phyloP scores from a whole-genome alignment of 2,797 vertebrate species.

The Clarias laeviceps region DNA sequence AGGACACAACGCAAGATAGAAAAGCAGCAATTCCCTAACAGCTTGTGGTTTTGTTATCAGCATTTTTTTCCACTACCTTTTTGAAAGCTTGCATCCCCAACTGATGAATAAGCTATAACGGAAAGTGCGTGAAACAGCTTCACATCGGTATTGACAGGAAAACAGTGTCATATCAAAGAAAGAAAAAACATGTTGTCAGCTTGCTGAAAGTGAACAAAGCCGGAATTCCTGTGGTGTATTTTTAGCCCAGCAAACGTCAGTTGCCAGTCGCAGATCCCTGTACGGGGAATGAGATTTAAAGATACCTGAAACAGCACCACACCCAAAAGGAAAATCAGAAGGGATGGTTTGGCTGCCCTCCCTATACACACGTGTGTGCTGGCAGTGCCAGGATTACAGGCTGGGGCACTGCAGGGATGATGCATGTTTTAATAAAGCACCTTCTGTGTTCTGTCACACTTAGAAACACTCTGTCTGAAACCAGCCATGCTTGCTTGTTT shows the following conservation, averaged over 20 bases:
- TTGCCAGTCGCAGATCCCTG: neutral
- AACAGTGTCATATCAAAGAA: constrained; percentile 17
- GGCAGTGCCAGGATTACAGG: constrained; percentile 33
- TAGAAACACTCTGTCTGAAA: constrained; percentile 26
- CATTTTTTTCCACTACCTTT: neutral
- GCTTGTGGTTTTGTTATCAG: constrained; percentile 8
- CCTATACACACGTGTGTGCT: constrained; percentile 32
- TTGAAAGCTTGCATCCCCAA: neutral
- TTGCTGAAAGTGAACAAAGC: constrained; percentile 6
- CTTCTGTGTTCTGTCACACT: constrained; percentile 49
- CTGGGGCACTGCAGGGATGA: constrained; percentile 36
- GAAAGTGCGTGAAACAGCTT: constrained; percentile 25
- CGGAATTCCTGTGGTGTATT: constrained; percentile 47
- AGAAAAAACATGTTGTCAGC: neutral
- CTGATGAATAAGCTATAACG: constrained; percentile 22
- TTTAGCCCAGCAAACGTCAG: constrained; percentile 45
- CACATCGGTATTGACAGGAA: constrained; percentile 8
- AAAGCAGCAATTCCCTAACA: too few relatives aligned
- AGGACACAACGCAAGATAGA: neutral
- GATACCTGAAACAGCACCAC: constrained; percentile 22
- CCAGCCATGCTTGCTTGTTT: constrained; percentile 39
- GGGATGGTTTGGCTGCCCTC: constrained; percentile 26
- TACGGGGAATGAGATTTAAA: constrained; percentile 33
- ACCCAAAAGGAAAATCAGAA: constrained; percentile 43
- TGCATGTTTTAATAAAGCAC: constrained; percentile 50